Percentiles rank a stretch among this genome's conserved stretches.
phyloP scores from a whole-genome alignment of 2,113 vertebrate genomes.

The Pygoscelis antarcticus region DNA sequence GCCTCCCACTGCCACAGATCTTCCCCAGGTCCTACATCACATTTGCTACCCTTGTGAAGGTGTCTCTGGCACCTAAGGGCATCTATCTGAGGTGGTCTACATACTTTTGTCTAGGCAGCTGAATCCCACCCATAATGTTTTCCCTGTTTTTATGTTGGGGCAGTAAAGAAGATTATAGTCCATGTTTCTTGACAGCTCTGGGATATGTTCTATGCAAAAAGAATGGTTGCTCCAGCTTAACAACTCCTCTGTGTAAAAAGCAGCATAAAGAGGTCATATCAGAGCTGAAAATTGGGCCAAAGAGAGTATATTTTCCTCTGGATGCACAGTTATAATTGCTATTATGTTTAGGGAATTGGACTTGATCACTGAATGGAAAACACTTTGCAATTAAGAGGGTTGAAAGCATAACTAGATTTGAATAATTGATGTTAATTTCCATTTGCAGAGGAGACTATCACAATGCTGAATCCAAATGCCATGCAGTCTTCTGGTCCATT shows the following conservation, averaged over 20 bases:
- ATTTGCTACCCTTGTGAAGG: not conserved
- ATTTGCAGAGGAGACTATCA: conserved; percentile 42
- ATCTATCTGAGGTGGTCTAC: not conserved
- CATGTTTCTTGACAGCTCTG: rapidly evolving
- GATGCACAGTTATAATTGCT: conserved; percentile 63
- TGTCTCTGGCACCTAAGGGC: not conserved
- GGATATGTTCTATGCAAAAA: not conserved
- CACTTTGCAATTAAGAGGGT: conserved; percentile 49
- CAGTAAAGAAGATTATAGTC: not conserved
- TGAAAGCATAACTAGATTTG: conserved; percentile 56
- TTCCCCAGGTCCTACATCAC: not conserved
- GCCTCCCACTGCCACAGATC: not conserved
- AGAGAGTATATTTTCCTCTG: conserved; percentile 43
- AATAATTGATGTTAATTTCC: conserved; percentile 53
- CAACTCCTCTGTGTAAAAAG: not conserved
- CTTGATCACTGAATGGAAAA: conserved; percentile 48
- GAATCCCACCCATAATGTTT: not conserved
- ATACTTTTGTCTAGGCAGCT: not conserved
- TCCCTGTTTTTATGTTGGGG: not conserved
- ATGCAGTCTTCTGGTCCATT: conserved; percentile 40
- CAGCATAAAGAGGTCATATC: conserved; percentile 8
- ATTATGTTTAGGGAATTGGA: conserved; percentile 53
- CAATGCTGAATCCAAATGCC: conserved; percentile 12
- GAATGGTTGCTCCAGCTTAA: not conserved
- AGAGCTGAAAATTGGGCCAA: conserved; percentile 47